A percentile compares a stretch with the other conserved stretches of the same genome.
These are phyloP conservation scores for Peromyscus maniculatus DNA, from an alignment of 2,113 vertebrate genomes.

Conservation along the genomic window DNA sequence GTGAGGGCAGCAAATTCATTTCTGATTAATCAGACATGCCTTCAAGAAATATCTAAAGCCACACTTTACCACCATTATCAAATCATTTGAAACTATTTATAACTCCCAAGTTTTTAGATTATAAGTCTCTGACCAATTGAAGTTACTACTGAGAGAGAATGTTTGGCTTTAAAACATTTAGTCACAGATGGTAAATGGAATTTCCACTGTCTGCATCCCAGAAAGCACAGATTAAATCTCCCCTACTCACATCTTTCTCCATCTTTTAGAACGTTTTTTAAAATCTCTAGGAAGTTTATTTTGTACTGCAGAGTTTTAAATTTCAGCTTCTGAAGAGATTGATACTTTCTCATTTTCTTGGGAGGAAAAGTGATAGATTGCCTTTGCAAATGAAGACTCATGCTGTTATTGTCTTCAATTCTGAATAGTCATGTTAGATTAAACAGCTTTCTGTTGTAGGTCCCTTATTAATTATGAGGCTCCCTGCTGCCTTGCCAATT, in stretches of 20 bases:
- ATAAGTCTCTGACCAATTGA: slow-evolving; percentile 73
- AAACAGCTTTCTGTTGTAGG: slow-evolving; percentile 77
- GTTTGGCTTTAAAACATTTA: slow-evolving; percentile 47
- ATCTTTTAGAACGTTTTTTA: slow-evolving; percentile 40
- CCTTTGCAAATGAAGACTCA: slow-evolving; percentile 79
- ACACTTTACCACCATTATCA: slow-evolving; percentile 48
- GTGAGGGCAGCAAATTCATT: background rate
- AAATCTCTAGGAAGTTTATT: slow-evolving; percentile 67
- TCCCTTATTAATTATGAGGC: slow-evolving; percentile 84
- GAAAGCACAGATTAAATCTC: slow-evolving; percentile 47
- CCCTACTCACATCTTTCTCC: background rate
- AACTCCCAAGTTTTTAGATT: slow-evolving; percentile 64
- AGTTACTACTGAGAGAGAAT: slow-evolving; percentile 41
- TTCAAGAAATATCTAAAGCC: slow-evolving; percentile 63
- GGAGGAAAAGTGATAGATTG: slow-evolving; percentile 71
- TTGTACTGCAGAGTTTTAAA: slow-evolving; percentile 46
- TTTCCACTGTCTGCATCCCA: slow-evolving; percentile 39
- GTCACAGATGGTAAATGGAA: slow-evolving; percentile 75
- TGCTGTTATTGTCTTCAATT: slow-evolving; percentile 77
- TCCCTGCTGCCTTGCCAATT: slow-evolving; percentile 73
- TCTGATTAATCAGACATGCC: slow-evolving; percentile 56
- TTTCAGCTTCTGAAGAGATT: slow-evolving; percentile 72
- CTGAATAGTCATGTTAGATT: slow-evolving; percentile 82
- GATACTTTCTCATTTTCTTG: slow-evolving; percentile 79
- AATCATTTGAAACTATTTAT: slow-evolving; percentile 59